Base-by-base conservation (phyloP, 2,888 invertebrate species). In the Acleris laterana region DNA sequence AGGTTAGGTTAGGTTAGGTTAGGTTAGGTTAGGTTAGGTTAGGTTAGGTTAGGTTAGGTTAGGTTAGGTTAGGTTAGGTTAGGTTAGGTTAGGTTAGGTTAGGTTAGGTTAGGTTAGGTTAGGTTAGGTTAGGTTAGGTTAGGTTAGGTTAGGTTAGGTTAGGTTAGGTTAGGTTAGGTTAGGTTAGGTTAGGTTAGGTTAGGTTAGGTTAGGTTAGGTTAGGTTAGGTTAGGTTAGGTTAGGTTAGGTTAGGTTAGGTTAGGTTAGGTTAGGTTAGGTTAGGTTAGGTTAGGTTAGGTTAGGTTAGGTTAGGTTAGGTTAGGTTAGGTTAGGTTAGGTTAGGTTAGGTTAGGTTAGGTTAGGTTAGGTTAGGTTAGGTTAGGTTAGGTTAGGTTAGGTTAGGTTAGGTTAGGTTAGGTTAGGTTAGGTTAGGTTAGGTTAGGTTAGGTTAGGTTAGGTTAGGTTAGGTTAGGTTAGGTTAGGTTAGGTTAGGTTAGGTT, bases 201-300 rank as follows among this genome's bases (percentile, higher is more conserved):
- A 62, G 62, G 38, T 62, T 62, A 62, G 62, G 62, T 62, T 62
- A 62, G 62, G 62, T 55, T 62, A 55, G 62, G 62, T 62, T 60
- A 60, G 55, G 62, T 55, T 62, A 62, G 62, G 62, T 55, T 62
- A 62, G 62, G 62, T 62, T 62, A 55, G 62, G 62, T 62, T 62
- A 62, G 62, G 62, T 62, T 62, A 62, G 62, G 62, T 62, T 62
- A 62, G 62, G 62, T 62, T 46, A 32, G 55, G 56, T 62, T 62
- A 62, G 62, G 62, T 62, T 62, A 62, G 62, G 62, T 62, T 62
- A 62, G 62, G 62, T 62, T 62, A 62, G 62, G 62, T 62, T 62
- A 62, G 62, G 62, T 62, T 62, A 62, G 62, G 62, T 55, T 62
- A 62, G 62, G 62, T 62, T 62, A 62, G 62, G 53, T 62, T 62